Base-by-base conservation (phyloP, 2,797 vertebrate genomes). In the Pitangus sulphuratus region DNA sequence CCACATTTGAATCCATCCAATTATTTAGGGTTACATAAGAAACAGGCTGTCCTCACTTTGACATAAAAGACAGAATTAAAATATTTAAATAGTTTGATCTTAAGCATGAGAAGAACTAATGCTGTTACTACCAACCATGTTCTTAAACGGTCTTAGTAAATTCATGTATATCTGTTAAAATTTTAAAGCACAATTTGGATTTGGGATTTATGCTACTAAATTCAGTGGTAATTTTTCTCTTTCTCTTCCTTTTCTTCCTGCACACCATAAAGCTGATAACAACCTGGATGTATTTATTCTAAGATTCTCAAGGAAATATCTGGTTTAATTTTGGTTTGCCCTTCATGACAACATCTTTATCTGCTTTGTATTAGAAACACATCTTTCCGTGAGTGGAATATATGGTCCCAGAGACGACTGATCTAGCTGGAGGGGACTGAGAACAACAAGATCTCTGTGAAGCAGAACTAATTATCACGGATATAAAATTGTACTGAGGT, bases 401-500 rank as follows among this genome's bases (percentile, higher is more conserved):
- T 40, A 42, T 60, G 20, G n/a, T 78, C 89, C n/a, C 82, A 75
- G 45, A 78, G 61, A 28, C 75, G 37, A 75, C n/a, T 60, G 65
- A 50, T 61, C 19, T 50, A 44, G 21, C 53, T 84, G 31, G 54
- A 69, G 50, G 69, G 42, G 30, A 11, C 40, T 90, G 64, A 64
- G 30, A 91, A 48, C n/a, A 89, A 20, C 0, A 1, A 42, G 37
- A 56, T 88, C 82, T 93, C 79, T 89, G 69, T 33, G 76, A 95
- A 94, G 72, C 82, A 96, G 89, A 94, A 78, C 60, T 95, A 96
- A 96, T 94, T 90, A 95, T 4, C 1, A 2, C 6, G 7, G 76
- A 68, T 57, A 66, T 7, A 89, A 95, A 85, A 87, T 65, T 91
- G 48, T 71, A 26, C 30, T 71, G 65, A 65, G 85, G 10, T 35